Evolutionary conservation across 2,888 invertebrate genomes (phyloP).

Genomic region (Zonitis immaculata): DNA sequence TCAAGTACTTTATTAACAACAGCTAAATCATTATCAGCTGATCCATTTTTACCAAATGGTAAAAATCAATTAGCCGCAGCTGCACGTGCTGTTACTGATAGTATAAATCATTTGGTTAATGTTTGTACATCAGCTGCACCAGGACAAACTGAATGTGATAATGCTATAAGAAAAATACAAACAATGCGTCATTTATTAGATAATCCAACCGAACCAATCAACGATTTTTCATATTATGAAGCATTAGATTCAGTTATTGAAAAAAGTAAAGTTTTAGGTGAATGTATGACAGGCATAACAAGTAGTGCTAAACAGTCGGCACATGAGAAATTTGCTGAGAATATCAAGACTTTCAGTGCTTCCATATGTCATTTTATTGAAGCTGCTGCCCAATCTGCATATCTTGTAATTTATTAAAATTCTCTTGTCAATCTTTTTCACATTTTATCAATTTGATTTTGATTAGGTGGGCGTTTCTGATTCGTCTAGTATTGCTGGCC

Average conservation of each 20-base stretch:
- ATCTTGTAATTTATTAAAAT: constrained; percentile 55
- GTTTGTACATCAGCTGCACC: constrained; percentile 87
- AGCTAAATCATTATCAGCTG: constrained; percentile 85
- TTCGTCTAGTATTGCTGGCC: constrained; percentile 80
- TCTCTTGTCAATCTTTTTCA: background rate
- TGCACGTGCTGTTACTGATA: constrained; percentile 86
- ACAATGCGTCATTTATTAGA: constrained; percentile 77
- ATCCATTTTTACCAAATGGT: constrained; percentile 84
- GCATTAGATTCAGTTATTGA: constrained; percentile 88
- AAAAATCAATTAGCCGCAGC: constrained; percentile 85
- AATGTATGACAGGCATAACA: constrained; percentile 94
- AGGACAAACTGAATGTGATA: constrained; percentile 95
- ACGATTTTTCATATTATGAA: constrained; percentile 86
- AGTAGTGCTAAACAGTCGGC: constrained; percentile 84
- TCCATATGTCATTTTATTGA: constrained; percentile 91
- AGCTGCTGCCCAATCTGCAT: constrained; percentile 91
- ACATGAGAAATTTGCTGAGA: constrained; percentile 76
- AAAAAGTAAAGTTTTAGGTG: constrained; percentile 76
- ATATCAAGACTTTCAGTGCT: constrained; percentile 76
- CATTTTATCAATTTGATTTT: constrained; percentile 4
- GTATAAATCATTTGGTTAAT: constrained; percentile 85
- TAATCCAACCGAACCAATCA: constrained; percentile 82
- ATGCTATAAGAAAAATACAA: constrained; percentile 88
- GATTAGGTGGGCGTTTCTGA: constrained; percentile 87
- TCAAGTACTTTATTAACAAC: constrained; percentile 82